Evolutionary conservation across 2,888 invertebrate species (phyloP), one percentile per base, ranked within the genome.

Genomic region (Apoderus coryli): DNA sequence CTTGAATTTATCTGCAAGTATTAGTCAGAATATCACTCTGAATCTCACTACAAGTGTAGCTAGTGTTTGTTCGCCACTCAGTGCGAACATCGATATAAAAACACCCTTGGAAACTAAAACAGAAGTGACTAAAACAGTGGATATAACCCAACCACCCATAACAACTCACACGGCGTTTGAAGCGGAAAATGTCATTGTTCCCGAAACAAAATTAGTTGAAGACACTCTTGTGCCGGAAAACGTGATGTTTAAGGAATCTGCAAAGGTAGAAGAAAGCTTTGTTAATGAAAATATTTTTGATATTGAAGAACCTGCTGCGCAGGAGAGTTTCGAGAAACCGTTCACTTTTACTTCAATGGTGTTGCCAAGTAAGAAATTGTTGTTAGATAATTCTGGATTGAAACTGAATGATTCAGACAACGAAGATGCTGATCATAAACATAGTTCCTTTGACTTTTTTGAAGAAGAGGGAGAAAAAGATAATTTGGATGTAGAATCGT

Each of bases 341-440:
- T 19, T 51, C 25, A 37, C 39, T 13, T 50, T 52, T 34, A 41
- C 48, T 10, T 38, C 44, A 2, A 44, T 52, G 26, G 41, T 44
- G 10, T 19, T 53, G 13, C 44, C 48, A 4, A 35, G 39, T 5
- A 53, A 53, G 32, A 49, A 47, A 31, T 27, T 40, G 2, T 31
- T 52, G 13, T 25, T 50, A 6, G 45, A 45, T 22, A 48, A 44
- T 27, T 45, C 50, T 2, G 41, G 40, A 6, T 37, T 51, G 28
- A 47, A 49, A 29, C 26, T 52, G 7, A 44, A 46, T 13, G 48
- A 52, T 30, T 48, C 48, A 2, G 49, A 49, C 16, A 30, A 28
- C 12, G 48, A 51, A 14, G 48, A 44, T 16, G n/a, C n/a, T n/a
- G n/a, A n/a, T n/a, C n/a, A n/a, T n/a, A n/a, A n/a, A n/a, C n/a